phyloP scores from a whole-genome alignment of 2,797 vertebrate species.

The Antrozous pallidus region DNA sequence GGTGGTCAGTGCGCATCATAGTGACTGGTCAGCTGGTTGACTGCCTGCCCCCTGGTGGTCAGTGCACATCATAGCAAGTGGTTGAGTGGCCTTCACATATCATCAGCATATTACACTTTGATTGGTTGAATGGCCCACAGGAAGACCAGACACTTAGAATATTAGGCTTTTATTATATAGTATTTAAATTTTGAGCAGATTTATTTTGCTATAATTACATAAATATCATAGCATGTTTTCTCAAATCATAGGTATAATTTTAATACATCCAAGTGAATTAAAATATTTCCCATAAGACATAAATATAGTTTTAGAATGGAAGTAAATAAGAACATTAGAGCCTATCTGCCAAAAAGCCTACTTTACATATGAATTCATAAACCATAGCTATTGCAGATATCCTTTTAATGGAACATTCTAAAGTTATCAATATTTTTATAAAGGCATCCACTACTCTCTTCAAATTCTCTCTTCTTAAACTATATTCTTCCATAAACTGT shows the following conservation, averaged over 20 bases:
- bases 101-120: too few species aligned
- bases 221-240: conserved; percentile 51
- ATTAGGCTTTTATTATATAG: too few species aligned
- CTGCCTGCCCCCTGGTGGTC: too few species aligned
- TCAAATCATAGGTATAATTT: conserved; percentile 44
- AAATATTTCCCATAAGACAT: conserved; percentile 39
- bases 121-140: too few species aligned
- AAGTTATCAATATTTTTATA: conserved; percentile 27
- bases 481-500: not conserved
- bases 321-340: conserved; percentile 23
- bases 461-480: conserved; percentile 39
- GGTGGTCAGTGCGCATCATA: too few species aligned
- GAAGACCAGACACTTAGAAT: too few species aligned
- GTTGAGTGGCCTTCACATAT: too few species aligned
- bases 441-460: conserved; percentile 33
- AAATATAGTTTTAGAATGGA: conserved; percentile 48
- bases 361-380: conserved; percentile 28
- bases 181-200: conserved; percentile 55
- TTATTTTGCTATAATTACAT: conserved; percentile 55
- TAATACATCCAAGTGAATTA: conserved; percentile 53
- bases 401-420: conserved; percentile 32
- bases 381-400: not conserved
- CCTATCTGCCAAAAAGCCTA: conserved; percentile 1
- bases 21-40: too few species aligned
- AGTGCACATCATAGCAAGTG: too few species aligned